Evolutionary conservation across 1,140 invertebrate species (phyloP).

Genomic region (Calycopis cecrops): DNA sequence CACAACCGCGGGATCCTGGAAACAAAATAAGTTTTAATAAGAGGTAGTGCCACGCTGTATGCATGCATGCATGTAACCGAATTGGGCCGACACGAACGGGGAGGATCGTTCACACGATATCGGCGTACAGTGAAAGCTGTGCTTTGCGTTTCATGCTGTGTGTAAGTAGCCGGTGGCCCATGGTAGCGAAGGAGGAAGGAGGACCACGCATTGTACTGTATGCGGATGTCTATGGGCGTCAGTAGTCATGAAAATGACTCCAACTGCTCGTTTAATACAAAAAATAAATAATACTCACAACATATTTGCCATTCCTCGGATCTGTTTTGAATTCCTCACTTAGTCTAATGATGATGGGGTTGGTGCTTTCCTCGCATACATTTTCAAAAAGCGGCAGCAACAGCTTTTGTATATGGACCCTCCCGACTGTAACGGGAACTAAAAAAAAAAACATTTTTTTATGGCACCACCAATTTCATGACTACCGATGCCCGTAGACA

Average conservation of each 20-base stretch:
- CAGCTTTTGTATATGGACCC: conserved; percentile 53
- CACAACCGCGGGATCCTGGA: conserved; percentile 43
- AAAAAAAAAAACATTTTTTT: conserved; percentile 22
- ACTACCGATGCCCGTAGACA: background rate
- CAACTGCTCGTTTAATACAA: too few species aligned
- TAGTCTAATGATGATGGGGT: conserved; percentile 35
- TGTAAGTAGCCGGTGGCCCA: too few species aligned
- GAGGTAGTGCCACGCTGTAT: too few species aligned
- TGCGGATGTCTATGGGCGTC: too few species aligned
- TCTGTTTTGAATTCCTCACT: conserved; percentile 46
- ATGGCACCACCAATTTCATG: background rate
- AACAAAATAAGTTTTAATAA: conserved; percentile 15
- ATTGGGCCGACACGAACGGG: too few species aligned
- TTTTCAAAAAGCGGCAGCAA: conserved; percentile 58
- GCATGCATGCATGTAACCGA: too few species aligned
- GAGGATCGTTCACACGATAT: too few species aligned
- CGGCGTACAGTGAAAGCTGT: too few species aligned
- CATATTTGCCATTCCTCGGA: conserved; percentile 33
- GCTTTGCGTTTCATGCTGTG: too few species aligned
- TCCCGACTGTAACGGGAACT: conserved; percentile 39
- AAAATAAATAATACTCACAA: conserved; percentile 49
- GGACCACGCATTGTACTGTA: too few species aligned
- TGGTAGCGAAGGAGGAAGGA: too few species aligned
- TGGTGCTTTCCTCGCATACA: conserved; percentile 52
- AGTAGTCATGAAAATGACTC: too few species aligned